These are phyloP conservation scores for Euplagia quadripunctaria DNA, from an alignment of 2,888 invertebrate genomes.

Conservation along the genomic window DNA sequence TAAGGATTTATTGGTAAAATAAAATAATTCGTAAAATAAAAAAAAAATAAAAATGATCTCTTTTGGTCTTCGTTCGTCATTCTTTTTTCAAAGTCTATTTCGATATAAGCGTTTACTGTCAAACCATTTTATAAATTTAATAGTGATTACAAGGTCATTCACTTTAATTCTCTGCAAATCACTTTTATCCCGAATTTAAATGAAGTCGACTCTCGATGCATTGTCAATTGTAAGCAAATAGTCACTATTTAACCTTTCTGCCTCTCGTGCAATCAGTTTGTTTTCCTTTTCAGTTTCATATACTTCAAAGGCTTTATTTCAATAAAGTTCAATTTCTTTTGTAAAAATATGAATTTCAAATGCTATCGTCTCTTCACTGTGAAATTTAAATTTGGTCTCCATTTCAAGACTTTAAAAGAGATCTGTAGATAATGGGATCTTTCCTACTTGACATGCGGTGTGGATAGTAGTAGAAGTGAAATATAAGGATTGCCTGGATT, in stretches of 20 bases:
- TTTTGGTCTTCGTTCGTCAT: background rate
- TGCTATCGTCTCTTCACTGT: background rate
- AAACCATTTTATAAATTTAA: background rate
- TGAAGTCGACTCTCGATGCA: background rate
- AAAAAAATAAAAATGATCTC: background rate
- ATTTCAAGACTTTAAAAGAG: conserved; percentile 18
- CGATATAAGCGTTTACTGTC: background rate
- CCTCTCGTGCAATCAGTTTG: background rate
- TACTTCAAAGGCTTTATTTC: background rate
- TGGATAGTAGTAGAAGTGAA: background rate
- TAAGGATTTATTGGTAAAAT: background rate
- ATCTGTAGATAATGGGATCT: background rate
- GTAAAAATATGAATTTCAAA: conserved; percentile 14
- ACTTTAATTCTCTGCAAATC: background rate
- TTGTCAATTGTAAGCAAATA: background rate
- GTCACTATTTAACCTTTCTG: background rate
- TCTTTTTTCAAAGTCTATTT: background rate
- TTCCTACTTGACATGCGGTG: background rate
- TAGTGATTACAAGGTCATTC: background rate
- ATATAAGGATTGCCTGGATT: background rate
- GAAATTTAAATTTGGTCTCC: conserved; percentile 7
- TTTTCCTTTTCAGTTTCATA: background rate
- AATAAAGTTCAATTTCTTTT: conserved; percentile 1
- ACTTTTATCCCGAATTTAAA: background rate
- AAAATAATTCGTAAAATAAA: too few species aligned